Evolutionary conservation across 2,113 vertebrate genomes (phyloP), one percentile per base, ranked within the genome.

Genomic region (Choloepus hoffmanni): DNA sequence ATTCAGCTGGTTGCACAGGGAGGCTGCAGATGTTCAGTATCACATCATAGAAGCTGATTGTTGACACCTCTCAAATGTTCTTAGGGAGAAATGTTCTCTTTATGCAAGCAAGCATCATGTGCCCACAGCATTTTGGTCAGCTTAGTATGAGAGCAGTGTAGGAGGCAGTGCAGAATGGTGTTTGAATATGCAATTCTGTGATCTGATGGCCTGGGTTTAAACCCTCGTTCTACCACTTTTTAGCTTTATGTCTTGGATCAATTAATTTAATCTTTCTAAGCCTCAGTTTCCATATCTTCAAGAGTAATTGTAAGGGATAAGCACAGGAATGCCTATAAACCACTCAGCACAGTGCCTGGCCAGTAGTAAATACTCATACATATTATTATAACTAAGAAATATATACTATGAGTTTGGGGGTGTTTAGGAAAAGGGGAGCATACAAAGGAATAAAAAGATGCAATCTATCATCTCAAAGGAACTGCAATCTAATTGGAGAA

Each of bases 381-480:
- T 93, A 14, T 78, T 76, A 30, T 81, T 92, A 45, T 83, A 63
- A 65, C 18, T 62, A 43, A 86, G 74, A 97, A 78, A 65, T 67
- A 79, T 24, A 76, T 30, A 6, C 36, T 55, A 68, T 78, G 76
- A 72, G 50, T 58, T 85, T 48, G n/a, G 13, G 33, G 4, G 5
- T 63, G 2, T 62, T 81, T 60, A 81, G 33, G 30, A 89, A 86
- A 45, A 67, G 7, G 28, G 72, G 12, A 67, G 12, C 4, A 74
- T 74, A 65, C 13, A 74, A 94, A 85, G 23, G 13, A 65, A 58
- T 73, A 67, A 62, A 88, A 73, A 85, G 14, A 62, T 53, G 5
- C 0, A 65, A 85, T 43, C 33, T 1, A 5, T 24, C n/a, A 84
- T 82, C n/a, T 95, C 36, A 78, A 26, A 68, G 11, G 24, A 67